Conservation (phyloP, 2,888 invertebrate species). For the Erebia palarica region DNA sequence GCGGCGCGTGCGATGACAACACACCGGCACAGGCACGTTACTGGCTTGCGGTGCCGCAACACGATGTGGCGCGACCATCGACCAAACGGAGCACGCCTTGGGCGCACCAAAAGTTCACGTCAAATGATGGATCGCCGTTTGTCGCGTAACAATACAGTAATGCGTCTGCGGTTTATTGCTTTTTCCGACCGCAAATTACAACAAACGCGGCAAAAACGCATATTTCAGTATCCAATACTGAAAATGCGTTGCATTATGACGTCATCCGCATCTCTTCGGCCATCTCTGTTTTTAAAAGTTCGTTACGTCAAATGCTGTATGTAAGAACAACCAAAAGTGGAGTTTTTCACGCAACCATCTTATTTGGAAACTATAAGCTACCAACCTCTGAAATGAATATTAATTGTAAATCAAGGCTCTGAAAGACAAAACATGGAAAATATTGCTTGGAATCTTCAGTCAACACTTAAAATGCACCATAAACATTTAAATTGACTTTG, state of each 20-base stretch:
- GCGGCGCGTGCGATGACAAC: slow-evolving; percentile 29
- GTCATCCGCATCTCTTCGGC: background rate
- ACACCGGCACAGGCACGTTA: background rate
- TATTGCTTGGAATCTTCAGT: too few species aligned
- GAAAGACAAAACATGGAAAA: too few species aligned
- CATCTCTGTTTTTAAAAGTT: too few species aligned
- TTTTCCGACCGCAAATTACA: background rate
- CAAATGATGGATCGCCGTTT: background rate
- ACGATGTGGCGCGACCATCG: background rate
- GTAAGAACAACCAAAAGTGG: too few species aligned
- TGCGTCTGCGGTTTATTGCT: background rate
- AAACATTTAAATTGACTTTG: background rate
- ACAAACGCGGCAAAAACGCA: background rate
- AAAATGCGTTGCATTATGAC: background rate
- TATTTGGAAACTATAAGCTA: too few species aligned
- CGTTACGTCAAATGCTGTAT: too few species aligned
- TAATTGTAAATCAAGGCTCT: too few species aligned
- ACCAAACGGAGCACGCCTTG: background rate
- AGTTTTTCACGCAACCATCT: too few species aligned
- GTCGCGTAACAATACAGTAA: background rate
- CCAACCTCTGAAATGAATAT: too few species aligned
- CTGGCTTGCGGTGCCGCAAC: background rate
- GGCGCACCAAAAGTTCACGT: too few species aligned
- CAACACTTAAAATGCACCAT: too few species aligned
- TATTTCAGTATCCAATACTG: background rate